phyloP scores from a whole-genome alignment of 2,113 vertebrate genomes.

The Dicerorhinus sumatrensis region DNA sequence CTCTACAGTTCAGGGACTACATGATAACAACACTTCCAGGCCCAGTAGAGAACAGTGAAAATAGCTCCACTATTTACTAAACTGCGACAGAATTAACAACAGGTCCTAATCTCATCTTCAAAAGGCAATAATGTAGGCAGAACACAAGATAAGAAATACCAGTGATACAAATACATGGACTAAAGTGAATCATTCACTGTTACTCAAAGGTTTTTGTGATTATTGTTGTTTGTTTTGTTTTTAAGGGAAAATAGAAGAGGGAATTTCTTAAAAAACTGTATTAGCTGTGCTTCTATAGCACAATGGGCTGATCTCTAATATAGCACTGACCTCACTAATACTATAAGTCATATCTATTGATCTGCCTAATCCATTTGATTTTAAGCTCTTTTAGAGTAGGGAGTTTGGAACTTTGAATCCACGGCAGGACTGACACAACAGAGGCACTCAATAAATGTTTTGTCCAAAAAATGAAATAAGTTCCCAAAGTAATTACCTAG shows the following conservation, averaged over 20 bases:
- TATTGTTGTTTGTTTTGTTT: slow-evolving; percentile 47
- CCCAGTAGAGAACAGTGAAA: not conserved
- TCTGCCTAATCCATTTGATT: slow-evolving; percentile 7
- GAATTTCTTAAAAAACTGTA: not conserved
- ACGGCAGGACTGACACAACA: not conserved
- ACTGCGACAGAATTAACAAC: not conserved
- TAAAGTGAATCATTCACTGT: not conserved
- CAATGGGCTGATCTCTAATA: not conserved
- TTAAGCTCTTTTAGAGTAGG: slow-evolving; percentile 17
- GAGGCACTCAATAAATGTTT: slow-evolving; percentile 14
- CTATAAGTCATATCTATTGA: not conserved
- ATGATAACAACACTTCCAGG: slow-evolving; percentile 5
- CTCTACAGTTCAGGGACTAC: slow-evolving; percentile 27
- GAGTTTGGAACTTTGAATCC: slow-evolving; percentile 9
- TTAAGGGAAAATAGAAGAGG: slow-evolving; percentile 34
- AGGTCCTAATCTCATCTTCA: not conserved
- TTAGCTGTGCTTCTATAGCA: not conserved
- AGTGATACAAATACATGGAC: not conserved
- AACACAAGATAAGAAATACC: not conserved
- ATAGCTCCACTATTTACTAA: not conserved
- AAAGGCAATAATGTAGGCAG: not conserved
- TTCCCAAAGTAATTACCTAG: slow-evolving; percentile 42
- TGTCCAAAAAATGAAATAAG: not conserved
- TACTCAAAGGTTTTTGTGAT: slow-evolving; percentile 22
- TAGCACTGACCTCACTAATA: not conserved